Conservation (phyloP, 2,888 invertebrate species). For the Hyles lineata region DNA sequence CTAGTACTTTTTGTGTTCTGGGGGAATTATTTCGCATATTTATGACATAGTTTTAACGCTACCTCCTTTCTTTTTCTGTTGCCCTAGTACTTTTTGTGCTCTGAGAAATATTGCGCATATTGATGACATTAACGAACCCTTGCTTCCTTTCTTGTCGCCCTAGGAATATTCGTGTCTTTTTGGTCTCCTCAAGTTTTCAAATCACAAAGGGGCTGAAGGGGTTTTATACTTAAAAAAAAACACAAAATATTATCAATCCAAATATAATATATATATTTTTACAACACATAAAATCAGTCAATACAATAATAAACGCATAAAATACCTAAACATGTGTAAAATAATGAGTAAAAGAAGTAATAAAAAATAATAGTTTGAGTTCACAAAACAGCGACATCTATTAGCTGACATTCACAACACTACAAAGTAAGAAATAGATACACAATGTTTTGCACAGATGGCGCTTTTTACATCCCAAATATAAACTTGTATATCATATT, state of each 20-base stretch:
- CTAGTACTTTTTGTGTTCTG: too few relatives aligned
- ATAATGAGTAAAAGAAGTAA: neutral
- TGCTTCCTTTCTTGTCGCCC: too few relatives aligned
- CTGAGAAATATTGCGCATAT: too few relatives aligned
- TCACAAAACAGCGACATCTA: slow-evolving; percentile 5
- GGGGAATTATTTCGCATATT: too few relatives aligned
- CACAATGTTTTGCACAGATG: neutral
- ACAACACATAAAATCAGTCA: neutral
- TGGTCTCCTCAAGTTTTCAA: too few relatives aligned
- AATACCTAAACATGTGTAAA: neutral
- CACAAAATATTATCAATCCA: neutral
- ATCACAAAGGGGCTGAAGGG: too few relatives aligned
- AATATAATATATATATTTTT: neutral
- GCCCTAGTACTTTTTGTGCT: too few relatives aligned
- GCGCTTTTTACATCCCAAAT: neutral
- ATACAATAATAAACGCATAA: neutral
- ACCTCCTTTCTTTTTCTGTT: too few relatives aligned
- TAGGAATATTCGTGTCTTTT: too few relatives aligned
- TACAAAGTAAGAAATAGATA: too few relatives aligned
- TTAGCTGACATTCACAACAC: neutral
- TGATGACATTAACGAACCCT: too few relatives aligned
- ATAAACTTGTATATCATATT: neutral
- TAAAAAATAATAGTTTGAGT: neutral
- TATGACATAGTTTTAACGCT: too few relatives aligned
- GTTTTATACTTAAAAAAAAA: neutral